Base-by-base conservation (phyloP, 1,140 invertebrate species). In the Drosophila sturtevanti region DNA sequence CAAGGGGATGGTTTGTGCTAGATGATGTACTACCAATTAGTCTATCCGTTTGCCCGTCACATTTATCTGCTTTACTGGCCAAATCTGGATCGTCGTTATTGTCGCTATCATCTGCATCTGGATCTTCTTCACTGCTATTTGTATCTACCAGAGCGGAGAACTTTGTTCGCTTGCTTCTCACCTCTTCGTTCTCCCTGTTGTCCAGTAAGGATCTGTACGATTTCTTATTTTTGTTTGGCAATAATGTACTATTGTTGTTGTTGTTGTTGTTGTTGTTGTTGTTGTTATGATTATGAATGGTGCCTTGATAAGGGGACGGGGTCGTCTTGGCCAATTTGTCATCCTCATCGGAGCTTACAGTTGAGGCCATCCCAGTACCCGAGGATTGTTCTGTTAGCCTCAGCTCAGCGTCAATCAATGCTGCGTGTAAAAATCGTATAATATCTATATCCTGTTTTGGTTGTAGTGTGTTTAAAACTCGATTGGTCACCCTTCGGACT, bases 331-430 rank as follows among this genome's bases (percentile, higher is more conserved):
- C 54, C 44, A 72, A 44, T 9, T 62, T 65, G 9, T 67, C 58
- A 35, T 82, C 56, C 52, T 54, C 68, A 52, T 62, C 54, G 54
- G 54, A 56, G 14, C 54, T 56, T 34, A 18, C 27, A 34, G 54
- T 70, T 48, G 77, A 80, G 60, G 75, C 84, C 82, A 86, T 86
- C 41, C 64, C 68, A 66, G 38, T 18, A 16, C n/a, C 44, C 44
- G 35, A 12, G 7, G 27, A 9, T 27, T 59, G 14, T 27, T 21
- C 21, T 52, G 22, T 18, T 34, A 56, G 48, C 21, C 24, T 16
- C 18, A 48, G 18, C 5, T 41, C 10, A 44, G 58, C n/a, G 14
- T 68, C 52, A 16, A 31, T 35, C 34, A 55, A 27, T 7, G 60
- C 37, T 16, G 7, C 16, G 37, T 18, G 6, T 10, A 72, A 10